Evolutionary conservation across 2,888 invertebrate genomes (phyloP), one percentile per base, ranked within the genome.

Genomic region (Deilephila elpenor): DNA sequence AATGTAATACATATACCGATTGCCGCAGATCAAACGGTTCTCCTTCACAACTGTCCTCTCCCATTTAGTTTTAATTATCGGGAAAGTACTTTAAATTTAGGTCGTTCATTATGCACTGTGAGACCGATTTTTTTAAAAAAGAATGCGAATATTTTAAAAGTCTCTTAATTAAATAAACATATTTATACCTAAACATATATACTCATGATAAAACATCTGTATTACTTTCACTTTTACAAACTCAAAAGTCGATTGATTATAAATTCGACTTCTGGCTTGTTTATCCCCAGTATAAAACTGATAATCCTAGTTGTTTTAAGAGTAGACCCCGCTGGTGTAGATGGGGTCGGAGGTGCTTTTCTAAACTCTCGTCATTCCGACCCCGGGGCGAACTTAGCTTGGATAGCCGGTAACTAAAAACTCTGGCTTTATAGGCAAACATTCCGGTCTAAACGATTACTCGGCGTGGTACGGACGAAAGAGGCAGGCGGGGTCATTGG

Each of bases 371-470:
- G 20, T 74, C 76, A 78, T 79, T 82, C 74, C 76, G 78, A 81
- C 83, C 84, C 80, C 74, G 75, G 76, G 80, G 82, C 73, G 75
- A 86, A 84, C 81, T 84, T 81, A 81, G 79, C 77, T 75, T 76
- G 80, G 83, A 86, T 84, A 84, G 83, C 76, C 77, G 81, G 85
- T 83, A 86, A 86, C 87, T 89, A 89, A 90, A 88, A 88, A 88
- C 88, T 85, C 84, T 78, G 74, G 78, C 83, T 86, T 85, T 86
- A 87, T 84, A 83, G 80, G 77, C 77, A 84, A 76, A 77, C 82
- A 80, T 86, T 79, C 78, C 80, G 78, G 82, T 81, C 78, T 78
- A 80, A 86, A 86, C 82, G 78, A 82, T 81, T 79, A 79, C 78
- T 76, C 74, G 59, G 79, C 76, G 76, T 78, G 83, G 80, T 72